Percentiles rank a stretch among this genome's conserved stretches.
Evolutionary conservation across 2,888 invertebrate genomes (phyloP).

Genomic region (Lithophane socia): DNA sequence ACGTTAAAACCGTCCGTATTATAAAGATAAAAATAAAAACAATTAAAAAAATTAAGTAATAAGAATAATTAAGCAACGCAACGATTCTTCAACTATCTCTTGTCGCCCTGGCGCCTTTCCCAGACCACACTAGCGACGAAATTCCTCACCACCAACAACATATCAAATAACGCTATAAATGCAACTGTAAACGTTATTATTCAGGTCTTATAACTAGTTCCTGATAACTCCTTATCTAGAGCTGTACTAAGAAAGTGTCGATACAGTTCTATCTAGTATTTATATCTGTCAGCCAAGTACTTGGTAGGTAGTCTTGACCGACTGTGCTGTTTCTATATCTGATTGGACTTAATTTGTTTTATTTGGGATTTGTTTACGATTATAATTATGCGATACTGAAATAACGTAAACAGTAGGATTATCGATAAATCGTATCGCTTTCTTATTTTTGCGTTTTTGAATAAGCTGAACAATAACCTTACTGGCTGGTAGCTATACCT

Average conservation of each 20-base stretch:
- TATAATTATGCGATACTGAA: neutral
- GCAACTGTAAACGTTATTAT: constrained; percentile 43
- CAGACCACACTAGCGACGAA: constrained; percentile 37
- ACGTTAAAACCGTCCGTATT: too few species aligned
- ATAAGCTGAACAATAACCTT: too few species aligned
- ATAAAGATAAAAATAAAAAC: too few species aligned
- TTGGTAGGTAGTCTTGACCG: constrained; percentile 51
- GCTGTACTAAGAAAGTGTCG: constrained; percentile 52
- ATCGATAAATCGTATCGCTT: neutral
- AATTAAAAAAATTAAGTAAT: too few species aligned
- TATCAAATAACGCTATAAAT: constrained; percentile 44
- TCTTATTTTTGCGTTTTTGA: neutral
- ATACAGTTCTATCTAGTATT: constrained; percentile 37
- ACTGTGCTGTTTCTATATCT: constrained; percentile 48
- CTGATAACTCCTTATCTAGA: constrained; percentile 61
- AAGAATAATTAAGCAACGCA: neutral
- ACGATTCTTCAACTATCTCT: neutral
- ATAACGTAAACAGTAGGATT: neutral
- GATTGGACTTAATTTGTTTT: constrained; percentile 36
- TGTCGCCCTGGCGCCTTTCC: neutral
- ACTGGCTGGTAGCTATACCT: neutral
- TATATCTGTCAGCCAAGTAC: constrained; percentile 24
- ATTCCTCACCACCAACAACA: constrained; percentile 27
- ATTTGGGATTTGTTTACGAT: constrained; percentile 9
- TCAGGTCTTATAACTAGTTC: constrained; percentile 57